Evolutionary conservation across 1,140 invertebrate species (phyloP).

Genomic region (Lordiphosa collinella): DNA sequence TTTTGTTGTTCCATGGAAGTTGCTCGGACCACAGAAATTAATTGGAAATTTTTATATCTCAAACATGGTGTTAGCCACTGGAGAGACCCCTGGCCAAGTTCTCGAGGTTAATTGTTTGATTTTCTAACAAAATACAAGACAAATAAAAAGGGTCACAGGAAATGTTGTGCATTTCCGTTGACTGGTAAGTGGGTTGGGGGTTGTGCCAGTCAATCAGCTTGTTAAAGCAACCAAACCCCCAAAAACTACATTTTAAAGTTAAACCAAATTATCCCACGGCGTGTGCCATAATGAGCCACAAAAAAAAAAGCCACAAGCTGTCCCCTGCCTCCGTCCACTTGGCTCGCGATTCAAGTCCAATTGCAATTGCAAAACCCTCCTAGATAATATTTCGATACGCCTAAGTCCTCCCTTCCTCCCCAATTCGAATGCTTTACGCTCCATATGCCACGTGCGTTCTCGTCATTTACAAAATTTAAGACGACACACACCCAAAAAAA

Average conservation of each 20-base stretch:
- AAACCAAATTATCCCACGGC: too few species aligned
- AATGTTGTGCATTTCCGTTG: too few species aligned
- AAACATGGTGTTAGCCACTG: slow-evolving; percentile 67
- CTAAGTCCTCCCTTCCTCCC: not conserved
- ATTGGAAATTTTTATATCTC: slow-evolving; percentile 77
- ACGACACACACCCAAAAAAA: slow-evolving; percentile 24
- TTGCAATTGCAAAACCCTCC: not conserved
- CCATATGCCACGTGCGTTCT: slow-evolving; percentile 66
- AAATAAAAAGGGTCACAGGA: slow-evolving; percentile 16
- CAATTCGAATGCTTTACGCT: slow-evolving; percentile 67
- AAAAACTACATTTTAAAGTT: too few species aligned
- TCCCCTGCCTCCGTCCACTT: not conserved
- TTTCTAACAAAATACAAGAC: slow-evolving; percentile 68
- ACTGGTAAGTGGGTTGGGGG: too few species aligned
- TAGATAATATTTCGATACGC: slow-evolving; percentile 40
- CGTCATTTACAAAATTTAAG: slow-evolving; percentile 69
- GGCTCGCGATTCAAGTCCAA: not conserved
- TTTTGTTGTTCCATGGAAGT: slow-evolving; percentile 61
- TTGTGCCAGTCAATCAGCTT: too few species aligned
- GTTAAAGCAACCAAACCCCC: too few species aligned
- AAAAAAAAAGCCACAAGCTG: too few species aligned
- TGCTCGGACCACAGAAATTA: slow-evolving; percentile 58
- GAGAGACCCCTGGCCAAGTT: slow-evolving; percentile 43
- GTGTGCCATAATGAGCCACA: too few species aligned
- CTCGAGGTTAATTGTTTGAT: slow-evolving; percentile 77